phyloP scores from a whole-genome alignment of 2,888 invertebrate species.

The Xestoiulus laeticollis region DNA sequence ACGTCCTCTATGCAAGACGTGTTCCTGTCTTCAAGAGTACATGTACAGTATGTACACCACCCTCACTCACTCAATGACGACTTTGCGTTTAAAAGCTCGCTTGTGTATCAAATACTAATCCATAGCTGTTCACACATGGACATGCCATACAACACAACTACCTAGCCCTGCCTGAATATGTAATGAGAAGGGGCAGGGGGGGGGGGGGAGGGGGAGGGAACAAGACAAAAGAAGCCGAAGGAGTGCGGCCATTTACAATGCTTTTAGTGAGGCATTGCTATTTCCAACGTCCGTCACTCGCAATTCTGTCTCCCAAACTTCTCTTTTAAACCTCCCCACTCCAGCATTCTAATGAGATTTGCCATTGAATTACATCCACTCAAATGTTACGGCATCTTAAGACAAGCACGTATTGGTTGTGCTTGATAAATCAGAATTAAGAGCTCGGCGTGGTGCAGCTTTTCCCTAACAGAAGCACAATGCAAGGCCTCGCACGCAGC shows the following conservation, averaged over 20 bases:
- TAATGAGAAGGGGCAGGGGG: too few species aligned
- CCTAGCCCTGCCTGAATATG: slow-evolving; percentile 7
- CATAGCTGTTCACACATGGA: slow-evolving; percentile 2
- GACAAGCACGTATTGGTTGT: slow-evolving; percentile 19
- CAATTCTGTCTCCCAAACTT: slow-evolving; percentile 9
- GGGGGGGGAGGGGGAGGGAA: neutral
- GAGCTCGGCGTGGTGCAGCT: slow-evolving; percentile 24
- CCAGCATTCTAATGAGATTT: slow-evolving; percentile 19
- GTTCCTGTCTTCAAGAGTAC: too few species aligned
- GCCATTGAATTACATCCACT: slow-evolving; percentile 26
- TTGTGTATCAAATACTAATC: slow-evolving; percentile 7
- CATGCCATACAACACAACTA: slow-evolving; percentile 19
- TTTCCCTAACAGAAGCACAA: neutral
- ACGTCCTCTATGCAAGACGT: neutral
- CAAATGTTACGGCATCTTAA: slow-evolving; percentile 26
- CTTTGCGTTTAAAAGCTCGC: neutral
- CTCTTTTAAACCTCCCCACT: slow-evolving; percentile 26
- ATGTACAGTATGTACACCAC: too few species aligned
- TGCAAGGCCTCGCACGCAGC: neutral
- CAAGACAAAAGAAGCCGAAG: slow-evolving; percentile 18
- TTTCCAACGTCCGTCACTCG: slow-evolving; percentile 19
- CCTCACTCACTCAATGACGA: neutral
- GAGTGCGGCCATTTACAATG: slow-evolving; percentile 11
- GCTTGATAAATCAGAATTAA: slow-evolving; percentile 13
- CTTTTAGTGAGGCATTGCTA: slow-evolving; percentile 4